These are phyloP conservation scores for Manis crassicaudata DNA, from an alignment of 2,797 vertebrate genomes.

Conservation along the genomic window DNA sequence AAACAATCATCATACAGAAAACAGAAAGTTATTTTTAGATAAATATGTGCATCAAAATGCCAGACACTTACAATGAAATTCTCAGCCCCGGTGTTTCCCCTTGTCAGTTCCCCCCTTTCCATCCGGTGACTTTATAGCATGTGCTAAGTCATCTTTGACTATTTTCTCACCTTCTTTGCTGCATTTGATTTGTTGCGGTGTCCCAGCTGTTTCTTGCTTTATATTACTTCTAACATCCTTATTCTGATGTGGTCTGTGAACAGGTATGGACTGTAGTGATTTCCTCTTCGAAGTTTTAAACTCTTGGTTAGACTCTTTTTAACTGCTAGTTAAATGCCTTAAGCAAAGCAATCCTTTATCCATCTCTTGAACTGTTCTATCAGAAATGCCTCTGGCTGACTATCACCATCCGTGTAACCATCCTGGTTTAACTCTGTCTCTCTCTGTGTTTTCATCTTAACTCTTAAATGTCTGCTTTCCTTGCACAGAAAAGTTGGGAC, in stretches of 20 bases:
- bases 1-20: background rate
- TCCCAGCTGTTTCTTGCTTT: constrained; percentile 48
- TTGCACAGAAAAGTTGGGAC: background rate
- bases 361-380: constrained; percentile 37
- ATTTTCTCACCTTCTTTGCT: background rate
- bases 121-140: background rate
- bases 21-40: constrained; percentile 5
- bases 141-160: constrained; percentile 1
- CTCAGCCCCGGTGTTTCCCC: background rate
- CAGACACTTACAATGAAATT: background rate
- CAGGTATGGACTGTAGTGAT: background rate
- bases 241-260: background rate
- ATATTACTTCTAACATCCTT: constrained; percentile 48
- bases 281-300: constrained; percentile 50
- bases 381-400: background rate
- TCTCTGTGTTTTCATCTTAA: background rate
- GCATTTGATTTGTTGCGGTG: background rate
- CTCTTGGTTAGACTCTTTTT: background rate
- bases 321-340: background rate
- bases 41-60: background rate
- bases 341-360: background rate
- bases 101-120: background rate
- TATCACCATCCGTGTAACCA: background rate
- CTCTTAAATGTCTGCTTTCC: background rate
- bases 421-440: background rate